These are phyloP conservation scores for Lamellibrachia luymesi DNA, from an alignment of 1,140 invertebrate genomes.

Conservation along the genomic window DNA sequence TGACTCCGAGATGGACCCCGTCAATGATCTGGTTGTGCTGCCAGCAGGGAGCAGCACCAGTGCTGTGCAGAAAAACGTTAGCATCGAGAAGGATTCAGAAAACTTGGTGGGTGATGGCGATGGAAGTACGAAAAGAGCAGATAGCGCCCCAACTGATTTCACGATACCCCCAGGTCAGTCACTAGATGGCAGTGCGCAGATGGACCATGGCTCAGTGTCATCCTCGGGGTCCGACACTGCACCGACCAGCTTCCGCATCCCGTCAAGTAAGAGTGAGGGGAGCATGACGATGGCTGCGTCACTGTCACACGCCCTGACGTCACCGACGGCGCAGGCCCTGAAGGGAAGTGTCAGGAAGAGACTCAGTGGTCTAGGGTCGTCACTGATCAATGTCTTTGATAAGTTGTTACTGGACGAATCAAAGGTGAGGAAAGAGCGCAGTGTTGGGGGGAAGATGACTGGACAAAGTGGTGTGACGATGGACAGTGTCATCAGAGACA, in stretches of 20 bases:
- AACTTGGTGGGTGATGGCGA: background rate
- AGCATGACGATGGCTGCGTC: conserved; percentile 1
- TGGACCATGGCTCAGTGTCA: background rate
- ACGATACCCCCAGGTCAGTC: background rate
- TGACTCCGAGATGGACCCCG: background rate
- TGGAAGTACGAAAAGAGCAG: background rate
- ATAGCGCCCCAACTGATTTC: background rate
- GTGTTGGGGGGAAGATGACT: background rate
- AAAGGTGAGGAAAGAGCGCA: conserved; percentile 21
- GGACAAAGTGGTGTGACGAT: background rate
- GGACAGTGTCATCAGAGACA: conserved; percentile 3
- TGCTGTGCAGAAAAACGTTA: background rate
- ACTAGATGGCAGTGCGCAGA: background rate
- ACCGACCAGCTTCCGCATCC: background rate
- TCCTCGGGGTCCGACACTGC: background rate
- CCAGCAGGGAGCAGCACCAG: too few relatives aligned
- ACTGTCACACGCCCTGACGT: background rate
- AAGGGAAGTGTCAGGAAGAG: conserved; percentile 63
- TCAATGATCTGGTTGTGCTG: background rate
- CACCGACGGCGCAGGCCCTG: background rate
- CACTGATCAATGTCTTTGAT: conserved; percentile 71
- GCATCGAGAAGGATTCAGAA: background rate
- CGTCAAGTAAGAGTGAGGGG: background rate
- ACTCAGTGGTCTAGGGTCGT: conserved; percentile 72
- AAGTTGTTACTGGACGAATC: conserved; percentile 64